These are phyloP conservation scores for Calcarius lapponicus DNA, from an alignment of 2,797 vertebrate genomes.

Conservation along the genomic window DNA sequence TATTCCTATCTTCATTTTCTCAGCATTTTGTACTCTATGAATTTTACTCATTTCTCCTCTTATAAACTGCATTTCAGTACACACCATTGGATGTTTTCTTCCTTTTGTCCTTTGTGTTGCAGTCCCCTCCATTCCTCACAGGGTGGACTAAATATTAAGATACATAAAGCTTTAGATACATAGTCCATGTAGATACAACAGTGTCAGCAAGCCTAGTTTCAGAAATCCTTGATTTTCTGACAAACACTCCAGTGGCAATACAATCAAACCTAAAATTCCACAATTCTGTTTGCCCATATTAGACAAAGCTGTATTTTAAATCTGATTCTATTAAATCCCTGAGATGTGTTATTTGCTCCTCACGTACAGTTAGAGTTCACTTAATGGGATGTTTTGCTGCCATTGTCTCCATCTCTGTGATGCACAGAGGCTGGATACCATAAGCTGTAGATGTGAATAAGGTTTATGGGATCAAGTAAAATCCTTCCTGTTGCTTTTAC, in stretches of 20 bases:
- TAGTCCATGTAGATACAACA: neutral
- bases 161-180: neutral
- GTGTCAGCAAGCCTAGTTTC: neutral
- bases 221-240: neutral
- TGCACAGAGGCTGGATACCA: neutral
- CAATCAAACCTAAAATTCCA: neutral
- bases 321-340: neutral
- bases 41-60: neutral
- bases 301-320: neutral
- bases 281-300: rapidly evolving
- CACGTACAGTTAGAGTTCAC: neutral
- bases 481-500: neutral
- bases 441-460: neutral
- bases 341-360: neutral
- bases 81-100: neutral
- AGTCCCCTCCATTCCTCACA: neutral
- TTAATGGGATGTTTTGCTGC: neutral
- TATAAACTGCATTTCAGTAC: neutral
- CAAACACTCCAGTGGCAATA: neutral
- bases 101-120: neutral
- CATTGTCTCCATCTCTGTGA: neutral
- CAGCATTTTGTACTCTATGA: neutral
- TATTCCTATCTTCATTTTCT: neutral
- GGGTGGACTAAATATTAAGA: neutral
- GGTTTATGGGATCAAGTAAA: neutral